Evolutionary conservation across 2,888 invertebrate species (phyloP).

Genomic region (Cyclophora punctaria): DNA sequence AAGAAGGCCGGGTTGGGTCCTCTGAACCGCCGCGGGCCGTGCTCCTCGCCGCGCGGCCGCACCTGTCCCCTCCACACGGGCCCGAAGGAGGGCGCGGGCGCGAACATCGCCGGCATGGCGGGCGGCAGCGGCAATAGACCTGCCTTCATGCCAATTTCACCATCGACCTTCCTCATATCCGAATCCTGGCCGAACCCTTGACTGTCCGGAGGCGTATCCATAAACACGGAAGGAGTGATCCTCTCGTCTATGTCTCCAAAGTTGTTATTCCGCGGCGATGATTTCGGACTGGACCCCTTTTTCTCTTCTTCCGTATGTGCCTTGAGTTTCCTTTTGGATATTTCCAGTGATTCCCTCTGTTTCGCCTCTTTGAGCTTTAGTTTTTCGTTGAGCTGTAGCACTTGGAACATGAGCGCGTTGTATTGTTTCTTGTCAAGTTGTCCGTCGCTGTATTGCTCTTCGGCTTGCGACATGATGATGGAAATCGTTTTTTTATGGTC

Average conservation of each 20-base stretch:
- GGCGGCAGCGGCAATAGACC: constrained; percentile 44
- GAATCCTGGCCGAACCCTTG: constrained; percentile 47
- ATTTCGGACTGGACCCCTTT: constrained; percentile 65
- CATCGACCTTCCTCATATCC: constrained; percentile 52
- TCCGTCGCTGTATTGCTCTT: constrained; percentile 84
- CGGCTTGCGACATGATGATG: constrained; percentile 87
- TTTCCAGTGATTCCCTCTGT: constrained; percentile 79
- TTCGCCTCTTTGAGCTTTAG: constrained; percentile 85
- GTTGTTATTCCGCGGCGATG: constrained; percentile 50
- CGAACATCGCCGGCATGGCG: constrained; percentile 37
- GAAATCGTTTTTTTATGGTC: constrained; percentile 80
- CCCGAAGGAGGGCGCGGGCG: constrained; percentile 24
- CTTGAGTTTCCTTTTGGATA: constrained; percentile 62
- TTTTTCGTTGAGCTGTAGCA: constrained; percentile 85
- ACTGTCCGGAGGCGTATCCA: constrained; percentile 46
- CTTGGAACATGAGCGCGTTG: constrained; percentile 83
- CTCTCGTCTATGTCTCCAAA: constrained; percentile 73
- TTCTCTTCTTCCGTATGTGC: constrained; percentile 54
- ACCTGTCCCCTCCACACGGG: constrained; percentile 50
- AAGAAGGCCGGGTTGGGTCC: constrained; percentile 46
- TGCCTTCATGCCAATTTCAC: constrained; percentile 15
- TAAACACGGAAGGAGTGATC: constrained; percentile 45
- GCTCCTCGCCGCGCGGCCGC: constrained; percentile 50
- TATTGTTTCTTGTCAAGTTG: constrained; percentile 84
- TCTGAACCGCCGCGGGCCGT: constrained; percentile 47